Evolutionary conservation across 2,113 vertebrate genomes (phyloP).

Genomic region (Phaetusa simplex): DNA sequence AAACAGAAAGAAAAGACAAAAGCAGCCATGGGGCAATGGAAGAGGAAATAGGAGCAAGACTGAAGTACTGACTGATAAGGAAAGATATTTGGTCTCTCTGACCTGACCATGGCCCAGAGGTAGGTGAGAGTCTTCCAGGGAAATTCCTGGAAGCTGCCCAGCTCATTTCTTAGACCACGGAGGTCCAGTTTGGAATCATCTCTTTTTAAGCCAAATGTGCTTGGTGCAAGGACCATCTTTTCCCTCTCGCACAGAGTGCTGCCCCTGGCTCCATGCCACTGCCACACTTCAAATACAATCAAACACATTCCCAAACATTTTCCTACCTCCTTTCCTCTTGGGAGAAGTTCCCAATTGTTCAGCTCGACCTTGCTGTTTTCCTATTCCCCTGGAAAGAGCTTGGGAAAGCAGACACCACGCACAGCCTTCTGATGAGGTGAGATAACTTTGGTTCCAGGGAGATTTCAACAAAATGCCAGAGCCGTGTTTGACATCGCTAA

Average conservation of each 20-base stretch:
- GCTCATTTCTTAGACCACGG: neutral
- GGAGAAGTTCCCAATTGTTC: neutral
- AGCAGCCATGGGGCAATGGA: neutral
- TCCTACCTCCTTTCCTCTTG: neutral
- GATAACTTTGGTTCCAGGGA: conserved; percentile 19
- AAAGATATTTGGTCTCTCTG: neutral
- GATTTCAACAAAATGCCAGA: conserved; percentile 28
- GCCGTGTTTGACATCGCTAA: neutral
- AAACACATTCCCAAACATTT: neutral
- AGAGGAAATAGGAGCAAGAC: neutral
- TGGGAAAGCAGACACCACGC: neutral
- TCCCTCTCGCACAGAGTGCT: neutral
- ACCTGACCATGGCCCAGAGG: neutral
- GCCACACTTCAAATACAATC: neutral
- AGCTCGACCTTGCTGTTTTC: neutral
- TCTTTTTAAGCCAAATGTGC: neutral
- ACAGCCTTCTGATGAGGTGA: conserved; percentile 38
- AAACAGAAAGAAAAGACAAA: neutral
- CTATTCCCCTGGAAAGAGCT: neutral
- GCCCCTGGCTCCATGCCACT: neutral
- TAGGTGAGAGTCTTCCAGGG: neutral
- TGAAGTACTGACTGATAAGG: neutral
- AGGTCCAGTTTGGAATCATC: neutral
- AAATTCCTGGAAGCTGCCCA: neutral
- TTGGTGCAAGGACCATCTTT: neutral